phyloP scores from a whole-genome alignment of 2,797 vertebrate genomes.

The Molossus molossus region DNA sequence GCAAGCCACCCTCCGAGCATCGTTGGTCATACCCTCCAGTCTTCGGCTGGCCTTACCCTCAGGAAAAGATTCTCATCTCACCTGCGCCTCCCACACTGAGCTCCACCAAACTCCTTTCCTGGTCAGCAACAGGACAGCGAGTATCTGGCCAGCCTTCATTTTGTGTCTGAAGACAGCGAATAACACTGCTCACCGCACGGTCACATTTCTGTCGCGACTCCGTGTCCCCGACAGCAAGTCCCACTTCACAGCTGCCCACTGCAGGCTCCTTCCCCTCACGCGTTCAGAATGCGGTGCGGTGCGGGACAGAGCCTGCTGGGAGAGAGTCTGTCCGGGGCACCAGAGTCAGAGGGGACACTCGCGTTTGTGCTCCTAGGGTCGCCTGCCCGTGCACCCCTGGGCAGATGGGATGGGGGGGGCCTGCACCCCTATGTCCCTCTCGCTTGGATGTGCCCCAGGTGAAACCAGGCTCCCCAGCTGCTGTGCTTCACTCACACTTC shows the following conservation, averaged over 20 bases:
- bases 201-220: background rate
- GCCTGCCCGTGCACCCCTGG: background rate
- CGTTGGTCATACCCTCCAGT: background rate
- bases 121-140: background rate
- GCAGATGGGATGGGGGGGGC: background rate
- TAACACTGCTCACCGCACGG: background rate
- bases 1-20: background rate
- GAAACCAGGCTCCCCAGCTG: background rate
- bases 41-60: background rate
- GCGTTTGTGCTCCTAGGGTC: background rate
- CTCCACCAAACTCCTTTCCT: background rate
- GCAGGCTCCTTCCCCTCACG: background rate
- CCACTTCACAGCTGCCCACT: accelerated
- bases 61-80: background rate
- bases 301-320: background rate
- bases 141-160: background rate
- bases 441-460: background rate
- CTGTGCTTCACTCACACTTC: conserved; percentile 70
- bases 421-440: too few relatives aligned
- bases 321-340: background rate
- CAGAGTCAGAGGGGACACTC: too few relatives aligned
- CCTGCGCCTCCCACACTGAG: background rate
- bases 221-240: background rate
- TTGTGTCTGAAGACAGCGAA: background rate
- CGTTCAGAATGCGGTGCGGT: background rate